Conservation (phyloP, 1,140 invertebrate genomes). For the Tribolium castaneum region DNA sequence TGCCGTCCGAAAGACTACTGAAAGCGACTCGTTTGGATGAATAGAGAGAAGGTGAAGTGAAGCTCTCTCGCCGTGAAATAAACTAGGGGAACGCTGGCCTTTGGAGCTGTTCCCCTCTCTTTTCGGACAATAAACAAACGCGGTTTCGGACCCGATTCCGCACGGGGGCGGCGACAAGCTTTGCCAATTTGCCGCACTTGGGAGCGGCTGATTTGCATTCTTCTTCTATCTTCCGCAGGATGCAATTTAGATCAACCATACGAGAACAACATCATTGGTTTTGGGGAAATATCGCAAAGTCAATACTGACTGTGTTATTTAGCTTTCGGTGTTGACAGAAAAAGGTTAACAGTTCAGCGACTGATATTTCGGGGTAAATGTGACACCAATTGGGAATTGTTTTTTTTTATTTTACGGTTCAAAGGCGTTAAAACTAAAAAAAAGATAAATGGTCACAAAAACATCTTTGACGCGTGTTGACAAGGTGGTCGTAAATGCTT, state of each 20-base stretch:
- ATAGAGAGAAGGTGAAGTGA: slow-evolving; percentile 19
- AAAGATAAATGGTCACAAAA: not conserved
- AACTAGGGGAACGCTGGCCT: slow-evolving; percentile 15
- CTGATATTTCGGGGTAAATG: not conserved
- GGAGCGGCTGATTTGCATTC: too few species aligned
- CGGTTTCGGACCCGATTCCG: too few species aligned
- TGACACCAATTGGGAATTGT: not conserved
- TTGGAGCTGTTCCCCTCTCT: slow-evolving; percentile 16
- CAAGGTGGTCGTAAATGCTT: not conserved
- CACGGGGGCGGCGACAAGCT: too few species aligned
- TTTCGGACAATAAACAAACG: not conserved
- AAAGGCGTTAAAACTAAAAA: not conserved
- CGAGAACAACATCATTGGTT: not conserved
- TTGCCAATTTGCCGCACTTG: too few species aligned
- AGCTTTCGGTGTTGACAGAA: not conserved
- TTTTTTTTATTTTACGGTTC: not conserved
- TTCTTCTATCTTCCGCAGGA: too few species aligned
- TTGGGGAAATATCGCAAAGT: not conserved
- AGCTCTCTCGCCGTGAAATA: not conserved
- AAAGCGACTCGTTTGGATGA: not conserved
- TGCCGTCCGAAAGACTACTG: not conserved
- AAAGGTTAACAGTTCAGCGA: not conserved
- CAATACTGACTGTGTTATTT: not conserved
- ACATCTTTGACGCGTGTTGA: not conserved
- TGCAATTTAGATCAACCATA: too few species aligned